Evolutionary conservation across 2,888 invertebrate genomes (phyloP).

Genomic region (Entomobrya multifasciata): DNA sequence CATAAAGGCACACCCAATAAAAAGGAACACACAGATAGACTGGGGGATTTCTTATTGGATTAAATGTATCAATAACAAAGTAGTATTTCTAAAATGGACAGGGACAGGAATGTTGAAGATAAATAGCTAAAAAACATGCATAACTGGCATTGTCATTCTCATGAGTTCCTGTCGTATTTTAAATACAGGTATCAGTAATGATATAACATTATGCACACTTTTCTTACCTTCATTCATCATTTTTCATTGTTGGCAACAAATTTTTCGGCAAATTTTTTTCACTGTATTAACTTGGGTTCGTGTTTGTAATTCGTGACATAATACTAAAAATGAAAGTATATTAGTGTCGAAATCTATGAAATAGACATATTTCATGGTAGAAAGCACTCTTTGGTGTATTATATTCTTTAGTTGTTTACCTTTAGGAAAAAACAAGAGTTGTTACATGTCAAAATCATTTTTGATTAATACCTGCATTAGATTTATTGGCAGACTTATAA

Average conservation of each 20-base stretch:
- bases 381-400: not conserved
- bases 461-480: constrained; percentile 56
- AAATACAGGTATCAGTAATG: no score
- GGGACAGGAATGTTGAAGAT: no score
- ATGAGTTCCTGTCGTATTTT: no score
- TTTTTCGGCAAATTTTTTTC: not conserved
- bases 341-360: not conserved
- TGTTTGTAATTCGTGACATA: constrained; percentile 60
- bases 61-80: constrained; percentile 1
- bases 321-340: constrained; percentile 44
- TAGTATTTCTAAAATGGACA: no score
- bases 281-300: not conserved
- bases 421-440: constrained; percentile 48
- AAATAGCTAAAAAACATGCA: no score
- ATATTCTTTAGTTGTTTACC: constrained; percentile 43
- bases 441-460: constrained; percentile 50
- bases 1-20: constrained; percentile 13
- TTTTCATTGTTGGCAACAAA: not conserved
- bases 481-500: constrained; percentile 33
- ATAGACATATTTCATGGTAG: not conserved
- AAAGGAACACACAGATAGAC: not conserved
- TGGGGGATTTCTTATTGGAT: constrained; percentile 45
- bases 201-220: no score
- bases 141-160: not conserved
- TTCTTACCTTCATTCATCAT: not conserved